Evolutionary conservation across 2,888 invertebrate genomes (phyloP).

Genomic region (Lymantria dispar): DNA sequence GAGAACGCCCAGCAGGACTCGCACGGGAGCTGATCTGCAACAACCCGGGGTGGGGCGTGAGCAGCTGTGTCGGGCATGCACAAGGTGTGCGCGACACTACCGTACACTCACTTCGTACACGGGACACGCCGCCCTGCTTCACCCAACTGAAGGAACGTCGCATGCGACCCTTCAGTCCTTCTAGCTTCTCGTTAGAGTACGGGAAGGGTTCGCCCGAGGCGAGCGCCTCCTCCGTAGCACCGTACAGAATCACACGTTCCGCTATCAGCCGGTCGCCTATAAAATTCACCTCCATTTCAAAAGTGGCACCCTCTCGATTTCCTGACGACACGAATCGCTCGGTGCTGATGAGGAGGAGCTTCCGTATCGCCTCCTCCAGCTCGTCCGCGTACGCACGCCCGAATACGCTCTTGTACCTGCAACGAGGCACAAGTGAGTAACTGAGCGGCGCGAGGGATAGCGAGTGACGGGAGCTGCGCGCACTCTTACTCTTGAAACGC

Average conservation of each 20-base stretch:
- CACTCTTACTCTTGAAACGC: conserved; percentile 32
- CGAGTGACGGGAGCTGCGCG: neutral
- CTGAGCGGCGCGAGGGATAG: neutral
- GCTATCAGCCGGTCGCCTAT: conserved; percentile 21
- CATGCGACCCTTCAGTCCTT: conserved; percentile 38
- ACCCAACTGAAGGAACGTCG: conserved; percentile 67
- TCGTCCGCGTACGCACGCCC: conserved; percentile 51
- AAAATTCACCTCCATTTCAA: conserved; percentile 36
- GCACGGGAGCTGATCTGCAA: conserved; percentile 59
- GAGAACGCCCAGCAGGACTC: conserved; percentile 73
- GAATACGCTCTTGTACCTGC: conserved; percentile 49
- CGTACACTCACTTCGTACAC: conserved; percentile 56
- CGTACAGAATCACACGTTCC: conserved; percentile 18
- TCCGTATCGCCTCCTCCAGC: conserved; percentile 61
- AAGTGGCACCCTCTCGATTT: conserved; percentile 62
- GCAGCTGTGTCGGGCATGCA: neutral
- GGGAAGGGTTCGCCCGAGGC: conserved; percentile 34
- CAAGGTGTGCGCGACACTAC: neutral
- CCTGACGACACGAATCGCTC: conserved; percentile 53
- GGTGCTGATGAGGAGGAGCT: conserved; percentile 53
- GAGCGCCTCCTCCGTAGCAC: neutral
- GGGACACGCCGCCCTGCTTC: conserved; percentile 58
- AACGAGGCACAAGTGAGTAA: neutral
- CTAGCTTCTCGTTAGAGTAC: conserved; percentile 28
- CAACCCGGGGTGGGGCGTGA: neutral